These are phyloP conservation scores for Neotoma lepida DNA, from an alignment of 2,113 vertebrate genomes.

Conservation along the genomic window DNA sequence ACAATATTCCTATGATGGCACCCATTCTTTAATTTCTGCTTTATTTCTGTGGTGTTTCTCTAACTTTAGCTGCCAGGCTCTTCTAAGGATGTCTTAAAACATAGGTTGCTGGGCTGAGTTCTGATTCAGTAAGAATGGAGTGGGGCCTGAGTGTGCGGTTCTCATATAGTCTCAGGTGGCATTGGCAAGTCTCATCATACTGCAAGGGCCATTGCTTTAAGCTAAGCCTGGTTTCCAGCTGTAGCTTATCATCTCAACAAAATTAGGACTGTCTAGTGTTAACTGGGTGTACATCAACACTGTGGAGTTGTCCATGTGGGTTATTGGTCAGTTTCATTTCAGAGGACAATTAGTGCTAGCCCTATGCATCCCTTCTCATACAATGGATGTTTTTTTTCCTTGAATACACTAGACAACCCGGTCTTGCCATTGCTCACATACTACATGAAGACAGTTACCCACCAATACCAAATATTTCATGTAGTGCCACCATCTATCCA, in stretches of 20 bases:
- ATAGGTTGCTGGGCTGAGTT: background rate
- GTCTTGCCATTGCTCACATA: background rate
- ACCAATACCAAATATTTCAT: conserved; percentile 54
- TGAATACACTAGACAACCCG: background rate
- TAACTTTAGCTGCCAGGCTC: background rate
- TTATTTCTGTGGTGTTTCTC: background rate
- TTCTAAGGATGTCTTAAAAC: background rate
- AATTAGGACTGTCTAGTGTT: conserved; percentile 45
- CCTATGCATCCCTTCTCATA: background rate
- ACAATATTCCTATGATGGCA: background rate
- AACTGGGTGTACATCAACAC: background rate
- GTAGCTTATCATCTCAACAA: background rate
- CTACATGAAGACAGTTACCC: conserved; percentile 15
- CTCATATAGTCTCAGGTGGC: background rate
- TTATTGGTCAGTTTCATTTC: conserved; percentile 59
- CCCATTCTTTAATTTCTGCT: background rate
- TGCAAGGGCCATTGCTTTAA: background rate
- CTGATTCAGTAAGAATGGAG: background rate
- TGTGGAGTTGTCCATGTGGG: background rate
- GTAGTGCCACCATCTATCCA: conserved; percentile 53
- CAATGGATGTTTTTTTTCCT: background rate
- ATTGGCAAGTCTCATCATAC: background rate
- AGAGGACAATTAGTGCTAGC: conserved; percentile 37
- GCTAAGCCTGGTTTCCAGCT: background rate
- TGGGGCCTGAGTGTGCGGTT: background rate